A percentile compares a stretch with the other conserved stretches of the same genome.
Evolutionary conservation across 2,113 vertebrate species (phyloP).

Genomic region (Dasyornis broadbenti): DNA sequence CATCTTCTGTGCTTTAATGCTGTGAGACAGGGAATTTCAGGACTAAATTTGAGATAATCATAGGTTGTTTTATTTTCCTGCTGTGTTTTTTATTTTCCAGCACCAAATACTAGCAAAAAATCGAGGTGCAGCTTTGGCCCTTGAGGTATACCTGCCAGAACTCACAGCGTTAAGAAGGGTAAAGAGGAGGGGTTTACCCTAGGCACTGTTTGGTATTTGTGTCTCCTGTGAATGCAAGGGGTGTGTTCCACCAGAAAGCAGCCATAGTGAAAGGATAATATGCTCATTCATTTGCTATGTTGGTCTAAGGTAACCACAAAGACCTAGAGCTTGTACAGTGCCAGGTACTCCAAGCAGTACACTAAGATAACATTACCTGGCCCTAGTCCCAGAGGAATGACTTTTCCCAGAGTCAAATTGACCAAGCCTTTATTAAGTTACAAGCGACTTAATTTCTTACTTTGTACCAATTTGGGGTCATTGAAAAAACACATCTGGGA

Average conservation of each 20-base stretch:
- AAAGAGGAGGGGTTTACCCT: not conserved
- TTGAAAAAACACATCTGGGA: not conserved
- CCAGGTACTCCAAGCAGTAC: constrained; percentile 15
- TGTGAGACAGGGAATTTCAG: not conserved
- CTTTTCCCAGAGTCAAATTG: not conserved
- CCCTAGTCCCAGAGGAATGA: not conserved
- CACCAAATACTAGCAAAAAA: not conserved
- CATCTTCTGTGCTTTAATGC: not conserved
- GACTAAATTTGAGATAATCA: not conserved
- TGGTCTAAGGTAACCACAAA: constrained; percentile 30
- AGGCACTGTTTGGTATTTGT: not conserved
- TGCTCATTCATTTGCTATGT: not conserved
- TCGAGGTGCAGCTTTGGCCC: not conserved
- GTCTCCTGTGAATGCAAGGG: not conserved
- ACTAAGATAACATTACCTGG: constrained; percentile 40
- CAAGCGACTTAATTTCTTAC: not conserved
- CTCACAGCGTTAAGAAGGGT: not conserved
- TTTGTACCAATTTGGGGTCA: not conserved
- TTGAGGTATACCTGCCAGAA: not conserved
- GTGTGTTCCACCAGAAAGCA: not conserved
- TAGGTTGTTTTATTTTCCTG: not conserved
- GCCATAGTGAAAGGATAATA: not conserved
- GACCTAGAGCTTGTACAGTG: not conserved
- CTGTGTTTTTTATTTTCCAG: not conserved
- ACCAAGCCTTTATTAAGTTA: not conserved